phyloP scores from a whole-genome alignment of 2,113 vertebrate species.

The Telmatochromis sp. region DNA sequence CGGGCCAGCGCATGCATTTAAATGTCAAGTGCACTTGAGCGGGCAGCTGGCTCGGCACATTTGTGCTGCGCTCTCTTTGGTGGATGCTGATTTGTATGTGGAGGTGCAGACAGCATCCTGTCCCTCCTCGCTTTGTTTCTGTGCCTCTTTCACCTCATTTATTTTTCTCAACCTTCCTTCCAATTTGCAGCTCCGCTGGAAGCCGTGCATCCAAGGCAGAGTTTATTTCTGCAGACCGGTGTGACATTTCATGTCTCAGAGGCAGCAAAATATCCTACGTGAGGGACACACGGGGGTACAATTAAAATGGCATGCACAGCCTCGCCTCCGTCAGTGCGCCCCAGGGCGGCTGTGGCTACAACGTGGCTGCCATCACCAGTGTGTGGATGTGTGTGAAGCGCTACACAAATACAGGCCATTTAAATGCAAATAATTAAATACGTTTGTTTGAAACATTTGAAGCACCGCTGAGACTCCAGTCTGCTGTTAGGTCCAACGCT shows the following conservation, averaged over 20 bases:
- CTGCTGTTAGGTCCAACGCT: neutral
- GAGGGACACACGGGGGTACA: neutral
- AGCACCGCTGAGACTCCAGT: neutral
- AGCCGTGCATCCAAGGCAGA: neutral
- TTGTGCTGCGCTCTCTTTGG: neutral
- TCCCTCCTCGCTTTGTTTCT: neutral
- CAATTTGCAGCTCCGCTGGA: neutral
- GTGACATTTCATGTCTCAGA: neutral
- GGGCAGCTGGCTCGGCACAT: neutral
- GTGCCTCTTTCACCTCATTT: neutral
- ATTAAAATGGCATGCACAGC: neutral
- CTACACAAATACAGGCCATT: accelerated
- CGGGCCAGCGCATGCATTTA: neutral
- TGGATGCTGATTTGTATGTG: neutral
- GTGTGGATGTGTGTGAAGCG: accelerated
- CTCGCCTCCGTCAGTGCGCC: neutral
- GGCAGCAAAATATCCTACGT: neutral
- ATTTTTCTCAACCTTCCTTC: neutral
- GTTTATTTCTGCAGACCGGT: neutral
- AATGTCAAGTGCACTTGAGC: neutral
- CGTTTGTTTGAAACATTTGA: neutral
- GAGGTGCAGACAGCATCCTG: neutral
- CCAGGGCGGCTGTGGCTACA: neutral
- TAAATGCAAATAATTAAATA: neutral
- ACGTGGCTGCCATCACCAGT: neutral